Conservation (phyloP, 2,113 vertebrate genomes). For the Thermophis baileyi region DNA sequence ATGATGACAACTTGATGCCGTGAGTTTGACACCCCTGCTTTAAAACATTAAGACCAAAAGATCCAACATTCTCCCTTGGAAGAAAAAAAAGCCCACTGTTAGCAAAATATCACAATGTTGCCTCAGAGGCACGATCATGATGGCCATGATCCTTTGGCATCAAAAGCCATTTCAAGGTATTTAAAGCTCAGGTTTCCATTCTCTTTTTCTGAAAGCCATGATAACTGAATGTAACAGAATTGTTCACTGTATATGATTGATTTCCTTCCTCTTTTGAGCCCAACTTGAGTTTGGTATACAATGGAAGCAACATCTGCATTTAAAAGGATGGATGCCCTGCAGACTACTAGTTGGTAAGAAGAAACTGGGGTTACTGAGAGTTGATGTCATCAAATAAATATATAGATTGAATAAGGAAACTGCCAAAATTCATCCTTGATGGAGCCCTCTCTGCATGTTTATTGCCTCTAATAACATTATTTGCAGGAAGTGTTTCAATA, state of each 20-base stretch:
- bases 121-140: too few species aligned
- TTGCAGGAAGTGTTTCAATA: neutral
- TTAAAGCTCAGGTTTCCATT: too few species aligned
- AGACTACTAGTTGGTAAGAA: neutral
- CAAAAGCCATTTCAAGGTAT: too few species aligned
- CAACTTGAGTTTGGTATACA: neutral
- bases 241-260: neutral
- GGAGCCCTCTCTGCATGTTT: neutral
- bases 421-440: neutral
- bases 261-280: neutral
- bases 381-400: neutral
- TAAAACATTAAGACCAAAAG: too few species aligned
- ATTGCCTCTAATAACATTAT: neutral
- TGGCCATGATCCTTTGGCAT: too few species aligned
- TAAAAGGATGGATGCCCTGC: neutral
- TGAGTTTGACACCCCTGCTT: too few species aligned
- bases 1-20: too few species aligned
- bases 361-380: neutral
- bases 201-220: too few species aligned
- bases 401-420: neutral
- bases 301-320: neutral
- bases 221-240: too few species aligned
- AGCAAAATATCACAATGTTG: too few species aligned
- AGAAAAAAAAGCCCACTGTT: too few species aligned
- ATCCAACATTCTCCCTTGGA: too few species aligned